phyloP scores from a whole-genome alignment of 2,797 vertebrate genomes.

The Rousettus madagascariensis region DNA sequence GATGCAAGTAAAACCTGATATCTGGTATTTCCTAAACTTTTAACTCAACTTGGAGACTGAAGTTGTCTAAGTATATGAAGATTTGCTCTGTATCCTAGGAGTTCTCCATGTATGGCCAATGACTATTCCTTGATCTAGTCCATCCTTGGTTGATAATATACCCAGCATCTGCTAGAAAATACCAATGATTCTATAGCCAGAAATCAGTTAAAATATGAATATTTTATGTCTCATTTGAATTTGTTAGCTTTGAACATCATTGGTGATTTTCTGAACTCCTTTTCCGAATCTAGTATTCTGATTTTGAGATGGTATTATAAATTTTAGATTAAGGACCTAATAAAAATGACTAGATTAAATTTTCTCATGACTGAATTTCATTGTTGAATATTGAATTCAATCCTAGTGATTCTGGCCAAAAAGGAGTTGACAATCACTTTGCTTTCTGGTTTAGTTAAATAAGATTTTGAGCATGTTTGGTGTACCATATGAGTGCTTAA shows the following conservation, averaged over 20 bases:
- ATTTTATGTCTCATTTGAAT: neutral
- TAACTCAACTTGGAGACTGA: neutral
- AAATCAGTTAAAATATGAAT: neutral
- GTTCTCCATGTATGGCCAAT: neutral
- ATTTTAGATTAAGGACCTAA: neutral
- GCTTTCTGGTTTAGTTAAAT: neutral
- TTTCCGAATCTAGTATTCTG: neutral
- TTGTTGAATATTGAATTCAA: neutral
- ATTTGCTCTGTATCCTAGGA: neutral
- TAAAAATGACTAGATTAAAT: neutral
- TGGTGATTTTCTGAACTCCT: neutral
- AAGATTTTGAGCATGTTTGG: neutral
- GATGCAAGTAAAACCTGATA: neutral
- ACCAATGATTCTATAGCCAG: neutral
- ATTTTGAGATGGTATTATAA: neutral
- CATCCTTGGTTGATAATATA: neutral
- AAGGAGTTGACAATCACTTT: neutral
- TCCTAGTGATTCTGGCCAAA: neutral
- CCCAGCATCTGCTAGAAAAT: neutral
- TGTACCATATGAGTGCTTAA: neutral
- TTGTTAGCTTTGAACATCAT: neutral
- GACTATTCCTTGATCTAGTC: neutral
- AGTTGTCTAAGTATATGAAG: neutral
- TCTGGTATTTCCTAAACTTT: neutral
- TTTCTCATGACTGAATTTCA: neutral